Base-by-base conservation (phyloP, 2,113 vertebrate genomes). In the Lota lota region DNA sequence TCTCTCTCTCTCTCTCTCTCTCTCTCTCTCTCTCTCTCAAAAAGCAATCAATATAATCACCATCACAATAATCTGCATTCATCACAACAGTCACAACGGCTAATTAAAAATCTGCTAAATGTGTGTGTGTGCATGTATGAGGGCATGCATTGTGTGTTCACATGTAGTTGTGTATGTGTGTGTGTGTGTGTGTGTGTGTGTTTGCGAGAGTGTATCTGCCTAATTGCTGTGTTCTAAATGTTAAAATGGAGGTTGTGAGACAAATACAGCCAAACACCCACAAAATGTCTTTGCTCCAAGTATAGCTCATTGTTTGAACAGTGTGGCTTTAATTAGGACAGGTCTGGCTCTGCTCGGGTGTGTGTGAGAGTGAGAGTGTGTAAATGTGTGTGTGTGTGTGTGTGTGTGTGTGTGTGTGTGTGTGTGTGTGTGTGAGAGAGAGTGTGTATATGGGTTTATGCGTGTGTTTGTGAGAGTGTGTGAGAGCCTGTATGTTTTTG, bases 251-350 rank as follows among this genome's bases (percentile, higher is more conserved):
- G 81, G 57, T 61, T 79, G 72, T 78, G 73, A 84, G 76, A 82
- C 67, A 73, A 50, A 47, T 14, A 21, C 63, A 51, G 12, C 10
- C 75, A 64, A 64, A 77, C 75, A 79, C 75, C 70, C 73, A 73
- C 72, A 83, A 81, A 87, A 76, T 77, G 77, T 74, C 74, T 80
- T 73, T 79, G 76, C 83, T 78, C 73, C 73, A 33, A 80, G 77
- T 85, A 85, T 85, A 89, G 83, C 82, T 85, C 75, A 85, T 86
- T 88, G 86, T 87, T 86, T 86, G 74, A 88, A 83, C 78, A 86
- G 70, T 8, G 12, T 68, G 75, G 76, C 84, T 88, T 88, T 88
- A 88, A 88, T 88, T 90, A 90, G 83, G 74, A 83, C 75, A 80
- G 81, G 77, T 63, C 70, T 79, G 75, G 79, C 72, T 81, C 58